These are phyloP conservation scores for Excalfactoria chinensis DNA, from an alignment of 2,113 vertebrate species.

Conservation along the genomic window DNA sequence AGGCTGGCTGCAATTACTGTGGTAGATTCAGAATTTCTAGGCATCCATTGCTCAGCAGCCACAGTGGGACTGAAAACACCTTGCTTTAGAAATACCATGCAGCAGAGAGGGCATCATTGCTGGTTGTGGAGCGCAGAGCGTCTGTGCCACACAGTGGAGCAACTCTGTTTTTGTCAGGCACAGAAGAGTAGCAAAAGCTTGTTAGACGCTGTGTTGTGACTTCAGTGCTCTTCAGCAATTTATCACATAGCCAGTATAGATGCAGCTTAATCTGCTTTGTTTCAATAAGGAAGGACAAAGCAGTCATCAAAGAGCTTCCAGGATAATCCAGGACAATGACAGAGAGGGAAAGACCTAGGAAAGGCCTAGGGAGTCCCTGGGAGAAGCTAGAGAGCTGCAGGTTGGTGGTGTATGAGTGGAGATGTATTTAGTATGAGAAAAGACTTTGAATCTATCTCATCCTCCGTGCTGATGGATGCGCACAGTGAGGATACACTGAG, in stretches of 20 bases:
- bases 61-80: neutral
- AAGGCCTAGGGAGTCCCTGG: neutral
- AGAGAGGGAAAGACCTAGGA: neutral
- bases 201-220: neutral
- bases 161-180: slow-evolving; percentile 20
- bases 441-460: neutral
- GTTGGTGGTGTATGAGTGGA: neutral
- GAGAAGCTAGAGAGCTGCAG: neutral
- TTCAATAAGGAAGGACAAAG: neutral
- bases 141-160: slow-evolving; percentile 50
- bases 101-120: neutral
- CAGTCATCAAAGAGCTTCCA: neutral
- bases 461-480: neutral
- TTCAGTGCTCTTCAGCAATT: neutral
- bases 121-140: neutral
- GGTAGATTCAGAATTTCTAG: neutral
- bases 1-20: neutral
- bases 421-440: neutral
- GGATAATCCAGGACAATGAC: neutral
- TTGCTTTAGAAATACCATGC: neutral
- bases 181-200: neutral
- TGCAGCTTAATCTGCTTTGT: neutral
- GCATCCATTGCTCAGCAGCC: neutral
- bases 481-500: neutral
- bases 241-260: neutral